Base-by-base conservation (phyloP, 2,888 invertebrate genomes). In the Patella caerulea region DNA sequence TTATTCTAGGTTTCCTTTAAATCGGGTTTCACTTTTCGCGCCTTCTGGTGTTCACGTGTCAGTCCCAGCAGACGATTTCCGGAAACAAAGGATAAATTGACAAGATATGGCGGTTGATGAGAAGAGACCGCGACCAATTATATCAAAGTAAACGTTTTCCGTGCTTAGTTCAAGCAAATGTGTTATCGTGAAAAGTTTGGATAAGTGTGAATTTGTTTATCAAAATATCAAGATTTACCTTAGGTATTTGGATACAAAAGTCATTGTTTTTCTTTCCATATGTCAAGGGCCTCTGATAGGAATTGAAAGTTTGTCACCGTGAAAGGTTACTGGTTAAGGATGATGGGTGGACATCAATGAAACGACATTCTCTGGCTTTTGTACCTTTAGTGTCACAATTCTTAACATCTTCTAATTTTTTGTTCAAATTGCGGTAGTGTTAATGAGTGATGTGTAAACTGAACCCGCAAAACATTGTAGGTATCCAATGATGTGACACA, bases 261-360 rank as follows among this genome's bases (percentile, higher is more conserved):
- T 65, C 65, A 65, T 65, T 65, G 65, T 65, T 65, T 65, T 65
- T 65, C 65, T 65, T 65, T 65, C 65, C 65, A 65, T 65, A 65
- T 65, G 65, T 65, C 65, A 65, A 65, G 65, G 45, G 45, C 45
- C 45, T 45, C 45, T 45, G 45, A 45, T 45, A 65, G 65, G 24
- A 24, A 24, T 65, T 65, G 19, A 65, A 65, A 24, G 19, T 65
- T 65, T 65, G 65, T 65, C 65, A 65, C 65, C 65, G 19, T 24
- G 65, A 24, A 19, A 24, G 65, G 19, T 65, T 65, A 65, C 19
- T 65, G 65, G 65, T 3, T 65, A 65, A 12, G 19, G 24, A 65
- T 19, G 65, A 65, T 19, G 65, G 65, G 65, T 65, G 65, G 65
- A 65, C 65, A 65, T 45, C 45, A 45, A 45, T 45, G 45, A 45